Evolutionary conservation across 2,888 invertebrate species (phyloP), one percentile per base, ranked within the genome.

Genomic region (Nomada ruficornis): DNA sequence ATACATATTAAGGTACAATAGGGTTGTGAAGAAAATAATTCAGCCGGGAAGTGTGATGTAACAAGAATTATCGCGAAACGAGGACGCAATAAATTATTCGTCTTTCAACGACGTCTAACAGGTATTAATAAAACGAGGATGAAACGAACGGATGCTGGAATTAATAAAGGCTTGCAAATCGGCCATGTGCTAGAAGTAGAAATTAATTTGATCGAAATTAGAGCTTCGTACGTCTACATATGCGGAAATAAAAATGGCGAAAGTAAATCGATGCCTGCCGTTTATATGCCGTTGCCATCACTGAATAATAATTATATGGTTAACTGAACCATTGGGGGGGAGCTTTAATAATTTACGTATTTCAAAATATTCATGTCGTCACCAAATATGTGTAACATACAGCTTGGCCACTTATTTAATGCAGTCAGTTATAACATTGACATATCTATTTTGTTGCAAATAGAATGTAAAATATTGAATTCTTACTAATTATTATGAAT

Each of bases 161-260:
- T 80, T 78, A 78, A 71, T 80, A 78, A 65, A 78, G 26, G 42
- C 18, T 2, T 44, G 4, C 18, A 55, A 65, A 77, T 77, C 50
- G 78, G 60, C 71, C 47, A 67, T 65, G 80, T 54, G 13, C 50
- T 55, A n/a, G 13, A 26, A 50, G 13, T 59, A n/a, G 50, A 59
- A 59, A 52, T n/a, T 63, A n/a, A 54, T 67, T 44, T 55, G 13
- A 65, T 26, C 0, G 52, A 44, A 80, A 11, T 44, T n/a, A 59
- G 26, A 5, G 42, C 54, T 52, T 36, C 59, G 29, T 18, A 15
- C 47, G 13, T 20, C 29, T 11, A 15, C 60, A 81, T 60, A 36
- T 36, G 5, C 36, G 36, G 47, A 76, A 81, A 60, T 55, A 72
- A 23, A 15, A 18, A 20, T 4, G n/a, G 36, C 23, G 36, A 15